Conservation (phyloP, 37 sponge, comb jelly and placozoan genomes). For the Crambe crambe region DNA sequence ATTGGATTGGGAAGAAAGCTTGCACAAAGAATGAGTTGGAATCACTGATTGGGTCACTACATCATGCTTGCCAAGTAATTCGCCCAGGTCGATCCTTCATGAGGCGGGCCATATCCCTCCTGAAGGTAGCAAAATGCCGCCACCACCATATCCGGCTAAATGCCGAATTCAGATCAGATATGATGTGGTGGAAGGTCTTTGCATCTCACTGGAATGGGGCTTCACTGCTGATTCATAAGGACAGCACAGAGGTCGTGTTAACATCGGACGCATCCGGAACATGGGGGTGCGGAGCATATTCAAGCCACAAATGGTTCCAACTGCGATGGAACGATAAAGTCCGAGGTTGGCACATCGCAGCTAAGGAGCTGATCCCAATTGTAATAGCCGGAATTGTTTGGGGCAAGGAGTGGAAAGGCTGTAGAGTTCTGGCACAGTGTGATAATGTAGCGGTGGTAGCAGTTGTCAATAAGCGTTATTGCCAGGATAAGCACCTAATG, state of each 20-base stretch:
- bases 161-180: too few relatives aligned
- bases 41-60: too few relatives aligned
- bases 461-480: background rate
- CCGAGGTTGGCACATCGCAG: constrained; percentile 8
- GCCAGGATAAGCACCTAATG: constrained; percentile 10
- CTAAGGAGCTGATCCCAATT: constrained; percentile 61
- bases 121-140: too few relatives aligned
- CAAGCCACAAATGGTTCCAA: constrained; percentile 31
- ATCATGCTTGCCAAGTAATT: too few relatives aligned
- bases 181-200: constrained; percentile 57
- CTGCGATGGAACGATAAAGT: constrained; percentile 11
- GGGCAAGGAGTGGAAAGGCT: constrained; percentile 13
- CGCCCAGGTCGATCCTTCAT: too few relatives aligned
- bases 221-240: background rate
- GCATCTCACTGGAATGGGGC: constrained; percentile 52
- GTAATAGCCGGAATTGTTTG: constrained; percentile 27
- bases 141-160: too few relatives aligned
- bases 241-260: background rate
- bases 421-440: background rate
- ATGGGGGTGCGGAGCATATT: constrained; percentile 65
- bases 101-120: too few relatives aligned
- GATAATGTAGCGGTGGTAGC: constrained; percentile 50
- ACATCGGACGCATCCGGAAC: constrained; percentile 56
- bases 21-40: too few relatives aligned
- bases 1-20: constrained; percentile 6